Base-by-base conservation (phyloP, 2,113 vertebrate genomes). In the Notiomystis cincta region DNA sequence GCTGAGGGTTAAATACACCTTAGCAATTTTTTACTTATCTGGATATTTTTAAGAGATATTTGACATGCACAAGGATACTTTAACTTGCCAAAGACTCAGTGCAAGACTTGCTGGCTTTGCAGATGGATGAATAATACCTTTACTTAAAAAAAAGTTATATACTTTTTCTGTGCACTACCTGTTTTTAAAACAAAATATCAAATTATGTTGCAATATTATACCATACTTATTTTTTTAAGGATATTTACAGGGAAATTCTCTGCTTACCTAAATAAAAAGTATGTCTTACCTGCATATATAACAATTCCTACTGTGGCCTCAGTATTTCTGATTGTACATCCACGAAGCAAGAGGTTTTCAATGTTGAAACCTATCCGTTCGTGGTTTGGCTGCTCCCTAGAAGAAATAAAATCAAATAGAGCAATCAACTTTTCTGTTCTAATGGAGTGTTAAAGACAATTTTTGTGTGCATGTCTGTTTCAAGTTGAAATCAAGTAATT, bases 321-420 rank as follows among this genome's bases (percentile, higher is more conserved):
- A 2, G 98, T 98, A 72, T 98, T 98, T 86, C 98, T 97, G 77
- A 98, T 93, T 45, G 98, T 98, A 85, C 98, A 98, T 38, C 98
- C 98, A 90, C 98, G 98, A 72, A 98, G 98, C 90, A 98, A 97
- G 69, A 98, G 98, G 67, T 97, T 98, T 90, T 98, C 98, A 31
- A 96, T 98, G 94, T 98, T 97, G 91, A 98, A 97, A 78, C 97
- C 97, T 57, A 97, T 96, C 47, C 93, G 98, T 89, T 98, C 98
- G 75, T 98, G 89, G 96, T 99, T 98, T 53, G 98, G 97, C 76
- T 97, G 98, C 84, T 99, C 98, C 98, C 99, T 99, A 97, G 83
- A 97, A 91, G 19, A 82, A 92, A 37, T 11, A 87, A 61, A 78
- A 84, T 18, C 67, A 45, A 92, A 58, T 15, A 42, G 42, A 84